These are phyloP conservation scores for Melanostoma mellinum DNA, from an alignment of 2,888 invertebrate genomes.

Conservation along the genomic window DNA sequence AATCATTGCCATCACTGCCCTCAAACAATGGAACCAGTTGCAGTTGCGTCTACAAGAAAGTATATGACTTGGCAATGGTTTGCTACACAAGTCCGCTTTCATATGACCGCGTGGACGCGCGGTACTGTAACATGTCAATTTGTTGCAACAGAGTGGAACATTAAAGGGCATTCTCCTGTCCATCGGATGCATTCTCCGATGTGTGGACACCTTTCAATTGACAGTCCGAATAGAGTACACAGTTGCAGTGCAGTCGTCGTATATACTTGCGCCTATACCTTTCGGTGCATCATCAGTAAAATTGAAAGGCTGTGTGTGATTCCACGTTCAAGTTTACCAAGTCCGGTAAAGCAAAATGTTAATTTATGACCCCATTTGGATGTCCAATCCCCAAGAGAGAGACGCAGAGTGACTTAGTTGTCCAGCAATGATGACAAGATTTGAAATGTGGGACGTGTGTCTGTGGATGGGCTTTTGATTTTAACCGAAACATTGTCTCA, in stretches of 20 bases:
- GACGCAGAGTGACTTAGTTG: constrained; percentile 60
- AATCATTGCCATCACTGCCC: constrained; percentile 69
- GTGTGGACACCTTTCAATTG: constrained; percentile 67
- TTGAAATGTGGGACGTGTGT: constrained; percentile 66
- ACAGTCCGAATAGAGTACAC: background rate
- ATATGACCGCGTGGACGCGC: constrained; percentile 39
- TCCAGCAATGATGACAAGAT: constrained; percentile 66
- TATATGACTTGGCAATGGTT: constrained; percentile 16
- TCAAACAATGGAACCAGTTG: constrained; percentile 54
- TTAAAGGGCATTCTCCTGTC: constrained; percentile 73
- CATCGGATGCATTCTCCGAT: constrained; percentile 58
- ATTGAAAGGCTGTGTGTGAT: constrained; percentile 40
- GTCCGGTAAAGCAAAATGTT: constrained; percentile 50
- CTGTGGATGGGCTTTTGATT: constrained; percentile 59
- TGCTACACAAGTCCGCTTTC: constrained; percentile 39
- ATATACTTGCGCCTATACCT: background rate
- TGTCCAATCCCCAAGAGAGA: constrained; percentile 31
- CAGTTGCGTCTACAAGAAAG: constrained; percentile 47
- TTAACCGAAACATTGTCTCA: constrained; percentile 48
- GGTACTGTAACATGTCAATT: constrained; percentile 70
- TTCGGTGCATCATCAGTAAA: constrained; percentile 46
- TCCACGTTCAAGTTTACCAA: constrained; percentile 3
- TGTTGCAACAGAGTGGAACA: constrained; percentile 62
- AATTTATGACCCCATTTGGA: constrained; percentile 69
- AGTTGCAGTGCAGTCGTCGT: constrained; percentile 13